Conservation (phyloP, 2,888 invertebrate genomes). For the Allolobophora icterica region DNA sequence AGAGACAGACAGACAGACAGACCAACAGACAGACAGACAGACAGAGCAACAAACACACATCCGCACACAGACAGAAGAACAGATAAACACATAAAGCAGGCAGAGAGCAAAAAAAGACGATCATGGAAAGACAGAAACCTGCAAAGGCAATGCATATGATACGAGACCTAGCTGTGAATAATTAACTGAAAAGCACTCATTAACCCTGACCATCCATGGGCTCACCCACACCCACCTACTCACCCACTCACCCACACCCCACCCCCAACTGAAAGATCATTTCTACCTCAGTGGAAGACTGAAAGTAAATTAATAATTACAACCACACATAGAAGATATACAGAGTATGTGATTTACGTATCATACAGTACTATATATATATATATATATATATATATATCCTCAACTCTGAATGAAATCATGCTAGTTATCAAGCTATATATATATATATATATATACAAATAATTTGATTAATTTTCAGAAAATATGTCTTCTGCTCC, state of each 20-base stretch:
- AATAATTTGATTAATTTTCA: no score
- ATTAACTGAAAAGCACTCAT: neutral
- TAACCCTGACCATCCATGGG: neutral
- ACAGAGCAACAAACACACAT: neutral
- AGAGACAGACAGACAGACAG: neutral
- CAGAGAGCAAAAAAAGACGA: neutral
- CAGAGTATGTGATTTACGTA: no score
- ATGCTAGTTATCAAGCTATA: no score
- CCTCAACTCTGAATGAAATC: no score
- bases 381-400: no score
- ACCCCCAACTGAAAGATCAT: neutral
- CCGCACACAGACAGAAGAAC: neutral
- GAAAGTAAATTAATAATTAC: no score
- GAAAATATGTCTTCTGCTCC: no score
- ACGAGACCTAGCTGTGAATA: neutral
- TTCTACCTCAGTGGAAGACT: neutral
- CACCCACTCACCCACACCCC: no score
- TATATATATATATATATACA: no score
- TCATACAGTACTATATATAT: no score
- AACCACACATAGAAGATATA: no score
- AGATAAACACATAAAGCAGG: neutral
- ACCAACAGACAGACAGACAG: neutral
- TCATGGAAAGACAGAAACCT: neutral
- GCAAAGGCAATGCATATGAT: neutral
- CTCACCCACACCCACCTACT: no score